Base-by-base conservation (phyloP, 1,140 invertebrate species). In the Drosophila willistoni region DNA sequence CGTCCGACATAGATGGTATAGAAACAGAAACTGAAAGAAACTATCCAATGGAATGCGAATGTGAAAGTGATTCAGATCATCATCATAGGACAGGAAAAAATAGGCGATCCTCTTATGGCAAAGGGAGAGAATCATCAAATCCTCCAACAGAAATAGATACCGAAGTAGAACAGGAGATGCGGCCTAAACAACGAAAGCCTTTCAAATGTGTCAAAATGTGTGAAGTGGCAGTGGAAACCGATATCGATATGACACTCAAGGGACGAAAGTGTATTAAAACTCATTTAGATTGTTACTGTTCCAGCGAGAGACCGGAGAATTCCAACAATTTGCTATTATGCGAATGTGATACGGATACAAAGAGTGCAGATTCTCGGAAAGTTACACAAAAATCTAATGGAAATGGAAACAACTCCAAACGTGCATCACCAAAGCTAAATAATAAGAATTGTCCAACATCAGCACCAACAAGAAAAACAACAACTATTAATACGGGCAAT, bases 221-320 rank as follows among this genome's bases (percentile, higher is more conserved):
- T 22, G 44, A 51, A 51, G 44, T 22, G 17, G 44, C 44, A 3
- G 44, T 51, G 9, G 44, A 51, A 51, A 51, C 44, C 17, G 44
- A 51, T 12, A 19, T 51, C 10, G 44, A 51, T 22, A 51, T 51
- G 44, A 10, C 44, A 1, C 44, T 51, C 13, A 51, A 12, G 17
- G 44, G 44, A 22, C 22, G 44, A 51, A 51, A 51, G 2, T 12
- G 1, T 12, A 7, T 2, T 19, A 17, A 17, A 19, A 7, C 3
- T 12, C 44, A 51, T 10, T 47, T 9, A 7, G 7, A 17, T 19
- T 47, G 44, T 47, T 47, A 7, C 17, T 47, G 44, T 7, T 47
- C 44, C 2, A 9, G 0, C 3, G 44, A 47, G 10, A 47, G 9
- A 7, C 0, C 19, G 2, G 14, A 47, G 2, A 17, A 17, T 19